phyloP scores from a whole-genome alignment of 2,888 invertebrate genomes.

The Epistrophella euchroma region DNA sequence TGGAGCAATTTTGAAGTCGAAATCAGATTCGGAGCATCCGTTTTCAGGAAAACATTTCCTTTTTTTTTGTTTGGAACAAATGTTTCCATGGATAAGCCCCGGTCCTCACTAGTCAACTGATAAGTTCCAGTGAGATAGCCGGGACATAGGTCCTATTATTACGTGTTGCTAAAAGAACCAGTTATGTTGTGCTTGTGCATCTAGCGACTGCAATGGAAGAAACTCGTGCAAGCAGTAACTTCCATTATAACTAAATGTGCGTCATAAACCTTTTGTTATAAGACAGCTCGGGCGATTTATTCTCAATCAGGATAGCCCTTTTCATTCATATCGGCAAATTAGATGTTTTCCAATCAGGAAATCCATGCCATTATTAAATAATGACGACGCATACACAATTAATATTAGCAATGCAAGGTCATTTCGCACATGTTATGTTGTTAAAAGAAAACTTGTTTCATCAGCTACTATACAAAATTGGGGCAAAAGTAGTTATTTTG shows the following conservation, averaged over 20 bases:
- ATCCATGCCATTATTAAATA: constrained; percentile 8
- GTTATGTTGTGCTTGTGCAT: not conserved
- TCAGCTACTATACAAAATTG: constrained; percentile 17
- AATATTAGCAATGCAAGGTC: constrained; percentile 50
- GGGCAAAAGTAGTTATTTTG: not conserved
- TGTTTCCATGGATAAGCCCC: too few relatives aligned
- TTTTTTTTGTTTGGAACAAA: too few relatives aligned
- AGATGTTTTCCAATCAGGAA: constrained; percentile 33
- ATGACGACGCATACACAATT: constrained; percentile 29
- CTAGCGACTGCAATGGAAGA: not conserved
- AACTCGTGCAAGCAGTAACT: not conserved
- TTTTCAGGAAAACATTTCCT: too few relatives aligned
- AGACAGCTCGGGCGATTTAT: not conserved
- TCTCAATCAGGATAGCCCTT: not conserved
- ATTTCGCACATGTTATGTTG: constrained; percentile 41
- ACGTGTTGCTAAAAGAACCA: constrained; percentile 38
- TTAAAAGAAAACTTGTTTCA: constrained; percentile 44
- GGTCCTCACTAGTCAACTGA: too few relatives aligned
- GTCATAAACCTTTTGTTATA: not conserved
- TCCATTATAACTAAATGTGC: not conserved
- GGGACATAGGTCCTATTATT: too few relatives aligned
- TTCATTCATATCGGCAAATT: not conserved
- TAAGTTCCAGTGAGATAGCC: too few relatives aligned
- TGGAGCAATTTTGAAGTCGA: too few relatives aligned
- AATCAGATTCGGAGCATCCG: too few relatives aligned